phyloP scores from a whole-genome alignment of 2,113 vertebrate species.

The Zingel zingel region DNA sequence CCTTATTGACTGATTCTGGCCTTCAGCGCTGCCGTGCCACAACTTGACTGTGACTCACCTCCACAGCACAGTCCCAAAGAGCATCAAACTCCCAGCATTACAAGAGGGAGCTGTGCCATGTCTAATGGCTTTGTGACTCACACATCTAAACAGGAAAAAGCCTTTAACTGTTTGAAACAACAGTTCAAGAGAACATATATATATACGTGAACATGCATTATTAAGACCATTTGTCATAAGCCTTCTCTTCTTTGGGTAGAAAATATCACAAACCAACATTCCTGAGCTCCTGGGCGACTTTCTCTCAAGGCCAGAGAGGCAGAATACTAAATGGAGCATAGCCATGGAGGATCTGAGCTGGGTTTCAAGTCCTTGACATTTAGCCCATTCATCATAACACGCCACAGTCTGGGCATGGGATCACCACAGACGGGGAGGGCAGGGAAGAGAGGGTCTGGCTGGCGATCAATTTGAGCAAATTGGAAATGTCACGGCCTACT shows the following conservation, averaged over 20 bases:
- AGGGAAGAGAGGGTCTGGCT: conserved; percentile 71
- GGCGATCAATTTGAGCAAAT: conserved; percentile 85
- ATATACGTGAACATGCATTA: not conserved
- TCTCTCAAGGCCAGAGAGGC: conserved; percentile 45
- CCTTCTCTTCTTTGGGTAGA: conserved; percentile 1
- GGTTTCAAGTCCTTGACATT: conserved; percentile 82
- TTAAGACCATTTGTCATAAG: conserved; percentile 28
- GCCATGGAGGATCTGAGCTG: conserved; percentile 70
- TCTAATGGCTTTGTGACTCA: conserved; percentile 30
- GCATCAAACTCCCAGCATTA: conserved; percentile 39
- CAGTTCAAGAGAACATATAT: conserved; percentile 1
- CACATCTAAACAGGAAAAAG: not conserved
- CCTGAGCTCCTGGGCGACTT: conserved; percentile 48
- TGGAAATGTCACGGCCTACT: conserved; percentile 85
- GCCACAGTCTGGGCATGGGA: conserved; percentile 69
- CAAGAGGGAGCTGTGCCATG: conserved; percentile 17
- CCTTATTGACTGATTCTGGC: conserved; percentile 62
- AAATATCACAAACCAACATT: conserved; percentile 47
- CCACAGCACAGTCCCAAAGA: conserved; percentile 37
- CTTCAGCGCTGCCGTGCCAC: conserved; percentile 46
- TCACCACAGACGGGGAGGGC: conserved; percentile 66
- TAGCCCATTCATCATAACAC: conserved; percentile 82
- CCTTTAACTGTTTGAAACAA: conserved; percentile 27
- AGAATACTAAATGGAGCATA: conserved; percentile 67
- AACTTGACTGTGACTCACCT: conserved; percentile 63